These are phyloP conservation scores for Bombus balteatus DNA, from an alignment of 1,140 invertebrate species.

Conservation along the genomic window DNA sequence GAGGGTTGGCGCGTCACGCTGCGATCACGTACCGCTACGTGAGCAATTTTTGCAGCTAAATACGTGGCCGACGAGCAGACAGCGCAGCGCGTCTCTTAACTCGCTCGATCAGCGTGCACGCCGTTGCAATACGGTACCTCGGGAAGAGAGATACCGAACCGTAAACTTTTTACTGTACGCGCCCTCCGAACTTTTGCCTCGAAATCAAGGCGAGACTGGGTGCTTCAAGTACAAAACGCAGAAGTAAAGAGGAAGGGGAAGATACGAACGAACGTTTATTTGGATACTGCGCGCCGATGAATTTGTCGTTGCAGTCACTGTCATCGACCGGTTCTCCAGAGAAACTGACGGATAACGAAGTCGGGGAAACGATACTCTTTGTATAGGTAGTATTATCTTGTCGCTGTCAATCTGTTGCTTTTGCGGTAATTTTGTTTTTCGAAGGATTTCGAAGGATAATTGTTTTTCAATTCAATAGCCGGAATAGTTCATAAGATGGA, in stretches of 20 bases:
- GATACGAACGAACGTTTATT: background rate
- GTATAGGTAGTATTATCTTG: background rate
- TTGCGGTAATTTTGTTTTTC: background rate
- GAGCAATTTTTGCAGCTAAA: slow-evolving; percentile 52
- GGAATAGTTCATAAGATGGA: background rate
- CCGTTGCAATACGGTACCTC: background rate
- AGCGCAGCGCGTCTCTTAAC: slow-evolving; percentile 31
- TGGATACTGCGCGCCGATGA: background rate
- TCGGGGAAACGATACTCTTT: background rate
- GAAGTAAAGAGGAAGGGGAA: background rate
- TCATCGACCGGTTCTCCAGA: background rate
- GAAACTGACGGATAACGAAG: background rate
- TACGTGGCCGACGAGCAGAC: slow-evolving; percentile 34
- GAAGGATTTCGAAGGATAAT: background rate
- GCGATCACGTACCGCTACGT: slow-evolving; percentile 38
- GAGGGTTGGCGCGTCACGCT: background rate
- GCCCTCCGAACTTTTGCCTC: background rate
- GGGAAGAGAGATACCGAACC: slow-evolving; percentile 27
- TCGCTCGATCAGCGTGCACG: slow-evolving; percentile 37
- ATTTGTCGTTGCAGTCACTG: background rate
- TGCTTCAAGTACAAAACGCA: background rate
- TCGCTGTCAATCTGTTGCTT: background rate
- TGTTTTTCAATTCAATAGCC: background rate
- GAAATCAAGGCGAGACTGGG: slow-evolving; percentile 29
- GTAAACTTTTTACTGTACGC: slow-evolving; percentile 58